Evolutionary conservation across 1,140 invertebrate genomes (phyloP).

Genomic region (Atta texana): DNA sequence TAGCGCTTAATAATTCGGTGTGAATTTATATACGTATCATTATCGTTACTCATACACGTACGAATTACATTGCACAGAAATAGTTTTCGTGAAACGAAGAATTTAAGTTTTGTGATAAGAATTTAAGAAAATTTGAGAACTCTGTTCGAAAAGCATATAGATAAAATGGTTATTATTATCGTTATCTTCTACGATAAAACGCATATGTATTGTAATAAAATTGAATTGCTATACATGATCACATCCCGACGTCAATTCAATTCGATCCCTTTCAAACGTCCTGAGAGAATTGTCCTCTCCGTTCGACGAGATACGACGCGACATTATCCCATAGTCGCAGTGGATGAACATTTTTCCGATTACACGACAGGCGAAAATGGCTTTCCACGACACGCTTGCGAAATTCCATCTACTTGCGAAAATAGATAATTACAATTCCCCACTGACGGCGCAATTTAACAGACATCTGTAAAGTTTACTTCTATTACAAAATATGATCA

Average conservation of each 20-base stretch:
- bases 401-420: conserved; percentile 51
- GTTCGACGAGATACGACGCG: conserved; percentile 23
- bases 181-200: conserved; percentile 48
- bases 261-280: conserved; percentile 37
- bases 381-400: conserved; percentile 49
- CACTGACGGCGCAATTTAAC: conserved; percentile 23
- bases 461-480: conserved; percentile 2
- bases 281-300: conserved; percentile 36
- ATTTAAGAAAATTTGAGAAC: not conserved
- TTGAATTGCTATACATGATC: conserved; percentile 50
- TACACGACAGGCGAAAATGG: conserved; percentile 45
- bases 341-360: conserved; percentile 56
- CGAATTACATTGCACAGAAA: not conserved
- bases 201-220: conserved; percentile 40
- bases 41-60: not conserved
- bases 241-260: conserved; percentile 34
- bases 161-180: conserved; percentile 17
- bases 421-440: conserved; percentile 54
- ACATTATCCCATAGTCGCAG: conserved; percentile 8
- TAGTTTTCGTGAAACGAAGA: not conserved
- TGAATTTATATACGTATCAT: too few species aligned
- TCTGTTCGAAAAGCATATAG: not conserved
- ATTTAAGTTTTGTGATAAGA: not conserved
- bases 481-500: conserved; percentile 1
- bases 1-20: too few species aligned